Evolutionary conservation across 2,113 vertebrate species (phyloP), one percentile per base, ranked within the genome.

Genomic region (Herpetotheres cachinnans): DNA sequence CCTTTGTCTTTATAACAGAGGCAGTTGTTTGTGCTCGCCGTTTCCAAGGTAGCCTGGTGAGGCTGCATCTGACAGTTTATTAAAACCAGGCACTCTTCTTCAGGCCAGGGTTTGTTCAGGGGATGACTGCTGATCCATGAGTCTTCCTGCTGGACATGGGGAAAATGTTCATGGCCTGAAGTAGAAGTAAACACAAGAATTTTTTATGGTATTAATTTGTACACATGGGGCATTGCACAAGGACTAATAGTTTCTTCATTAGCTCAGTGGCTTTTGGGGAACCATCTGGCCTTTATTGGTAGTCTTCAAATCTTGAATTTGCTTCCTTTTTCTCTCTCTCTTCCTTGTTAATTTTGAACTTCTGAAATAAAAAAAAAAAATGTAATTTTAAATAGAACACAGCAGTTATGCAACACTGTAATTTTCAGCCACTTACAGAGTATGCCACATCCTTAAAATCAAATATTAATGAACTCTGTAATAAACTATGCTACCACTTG

Each of bases 391-490:
- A 91, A 81, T 87, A 93, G 83, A 91, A 79, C 13, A 13, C 62
- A 85, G 83, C 36, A 71, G 91, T 96, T 95, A 95, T 19, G 78
- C 67, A 96, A 88, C 54, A 27, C 49, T 44, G 26, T 63, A 59
- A 70, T 97, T 93, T 95, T 82, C 73, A 89, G 25, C 83, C 70
- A 81, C 70, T 91, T 91, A 26, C 24, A 34, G 74, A 85, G 32
- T 77, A n/a, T 78, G 56, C 82, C 72, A 81, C 61, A 70, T 94
- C 84, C 44, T 89, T 93, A 94, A 81, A 93, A 95, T 94, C 63
- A 96, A 93, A 81, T 86, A 93, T 86, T 87, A 95, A 96, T 92
- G 91, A 94, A 82, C 94, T 94, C 46, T 0, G 1, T 88, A 91
- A 85, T 95, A 85, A 93, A 80, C 49, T 90, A 6, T 67, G 62